A percentile compares a stretch with the other conserved stretches of the same genome.
Conservation (phyloP, 2,113 vertebrate species). For the Tor tambroides region DNA sequence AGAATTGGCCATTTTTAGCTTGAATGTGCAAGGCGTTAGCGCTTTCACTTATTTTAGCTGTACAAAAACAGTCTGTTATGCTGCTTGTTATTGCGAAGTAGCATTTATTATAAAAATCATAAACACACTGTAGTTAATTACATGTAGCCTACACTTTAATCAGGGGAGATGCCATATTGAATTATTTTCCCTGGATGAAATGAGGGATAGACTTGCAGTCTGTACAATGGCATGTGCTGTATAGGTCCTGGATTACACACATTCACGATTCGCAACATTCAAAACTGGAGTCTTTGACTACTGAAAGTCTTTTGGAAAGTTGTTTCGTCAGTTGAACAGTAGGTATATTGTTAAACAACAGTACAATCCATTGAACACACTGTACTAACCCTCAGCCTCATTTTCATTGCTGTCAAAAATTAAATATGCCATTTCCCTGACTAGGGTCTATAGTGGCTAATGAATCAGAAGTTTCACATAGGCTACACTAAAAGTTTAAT, state of each 20-base stretch:
- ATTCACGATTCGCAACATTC: too few species aligned
- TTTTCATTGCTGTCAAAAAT: too few species aligned
- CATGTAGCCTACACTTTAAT: neutral
- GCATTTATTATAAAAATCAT: neutral
- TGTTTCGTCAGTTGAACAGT: too few species aligned
- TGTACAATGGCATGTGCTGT: too few species aligned
- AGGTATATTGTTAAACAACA: too few species aligned
- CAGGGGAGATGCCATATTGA: neutral
- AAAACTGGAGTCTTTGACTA: too few species aligned
- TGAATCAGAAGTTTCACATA: neutral
- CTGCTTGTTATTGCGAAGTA: neutral
- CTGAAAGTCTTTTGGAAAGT: too few species aligned
- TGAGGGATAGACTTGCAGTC: neutral
- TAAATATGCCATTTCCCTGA: neutral
- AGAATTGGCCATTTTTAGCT: neutral
- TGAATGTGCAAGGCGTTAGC: neutral
- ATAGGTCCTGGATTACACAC: too few species aligned
- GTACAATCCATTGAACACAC: too few species aligned
- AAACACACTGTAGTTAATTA: neutral
- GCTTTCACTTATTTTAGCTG: neutral
- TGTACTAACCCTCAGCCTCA: too few species aligned
- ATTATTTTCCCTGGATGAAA: neutral
- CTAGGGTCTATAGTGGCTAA: neutral
- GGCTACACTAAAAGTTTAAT: neutral
- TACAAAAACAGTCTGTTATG: too few species aligned